Conservation (phyloP, 2,797 vertebrate species). For the Spheniscus humboldti region DNA sequence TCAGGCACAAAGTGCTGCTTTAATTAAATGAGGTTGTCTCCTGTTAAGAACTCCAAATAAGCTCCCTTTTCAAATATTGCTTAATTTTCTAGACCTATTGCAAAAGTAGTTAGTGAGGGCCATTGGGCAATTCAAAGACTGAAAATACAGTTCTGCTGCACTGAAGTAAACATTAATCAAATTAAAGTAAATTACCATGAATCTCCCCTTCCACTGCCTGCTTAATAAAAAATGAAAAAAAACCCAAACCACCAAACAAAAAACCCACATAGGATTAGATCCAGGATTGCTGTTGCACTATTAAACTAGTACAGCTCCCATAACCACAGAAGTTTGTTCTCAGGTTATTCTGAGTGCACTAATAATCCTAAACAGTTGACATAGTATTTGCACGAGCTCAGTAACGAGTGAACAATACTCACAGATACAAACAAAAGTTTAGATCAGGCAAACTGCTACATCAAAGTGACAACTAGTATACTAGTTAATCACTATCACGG, state of each 20-base stretch:
- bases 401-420: background rate
- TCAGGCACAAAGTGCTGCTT: background rate
- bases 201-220: background rate
- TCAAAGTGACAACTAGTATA: background rate
- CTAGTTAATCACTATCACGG: background rate
- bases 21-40: background rate
- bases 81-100: background rate
- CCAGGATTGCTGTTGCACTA: background rate
- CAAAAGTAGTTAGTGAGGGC: background rate
- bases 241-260: background rate
- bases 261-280: background rate
- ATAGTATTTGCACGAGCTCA: background rate
- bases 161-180: background rate
- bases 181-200: background rate
- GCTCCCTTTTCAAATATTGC: background rate
- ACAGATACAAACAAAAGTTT: background rate
- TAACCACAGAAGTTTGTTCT: background rate
- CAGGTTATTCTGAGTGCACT: background rate
- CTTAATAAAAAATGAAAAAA: background rate
- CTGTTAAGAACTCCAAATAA: background rate
- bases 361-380: background rate
- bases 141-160: background rate
- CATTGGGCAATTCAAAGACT: background rate
- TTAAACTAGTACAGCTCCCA: background rate
- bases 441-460: background rate